Base-by-base conservation (phyloP, 2,888 invertebrate species). In the Cryptosula pallasiana region DNA sequence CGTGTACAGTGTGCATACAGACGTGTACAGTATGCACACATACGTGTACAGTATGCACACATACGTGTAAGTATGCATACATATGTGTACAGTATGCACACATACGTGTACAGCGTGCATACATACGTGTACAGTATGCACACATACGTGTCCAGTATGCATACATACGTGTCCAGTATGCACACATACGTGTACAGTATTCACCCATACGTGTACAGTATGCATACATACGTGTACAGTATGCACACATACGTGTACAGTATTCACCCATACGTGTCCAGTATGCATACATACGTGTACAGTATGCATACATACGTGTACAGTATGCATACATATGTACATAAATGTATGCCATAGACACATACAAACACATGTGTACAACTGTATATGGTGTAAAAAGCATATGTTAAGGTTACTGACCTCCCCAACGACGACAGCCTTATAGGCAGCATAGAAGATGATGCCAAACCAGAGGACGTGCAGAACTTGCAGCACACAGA, bases 371-470 rank as follows among this genome's bases (percentile, higher is more conserved):
- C n/a, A n/a, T n/a, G n/a, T n/a, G n/a, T n/a, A n/a, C n/a, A n/a
- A n/a, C n/a, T n/a, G n/a, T n/a, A n/a, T n/a, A n/a, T 20, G 20
- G 25, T 55, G 25, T 55, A n/a, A 23, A 55, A 20, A 16, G 25
- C 5, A 55, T 55, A 25, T 5, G 9, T 16, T 16, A 55, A 16
- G 23, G 16, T n/a, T 20, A 58, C 71, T 35, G 80, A 92, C 90
- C 89, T 90, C 88, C 75, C 91, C 91, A 72, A 89, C 88, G 78
- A 87, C 87, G 74, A 91, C 86, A 70, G 91, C 88, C 78, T 89
- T 91, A 80, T 90, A 90, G 1, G 91, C 94, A 78, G 97, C 92
- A 86, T 92, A 92, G 76, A 95, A 87, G 79, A 99, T 96, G 81
- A 81, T 73, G 76, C 77, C 80, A 57, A 82, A 80, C 83, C 83